These are phyloP conservation scores for Lydus trimaculatus DNA, from an alignment of 2,888 invertebrate species.

Conservation along the genomic window DNA sequence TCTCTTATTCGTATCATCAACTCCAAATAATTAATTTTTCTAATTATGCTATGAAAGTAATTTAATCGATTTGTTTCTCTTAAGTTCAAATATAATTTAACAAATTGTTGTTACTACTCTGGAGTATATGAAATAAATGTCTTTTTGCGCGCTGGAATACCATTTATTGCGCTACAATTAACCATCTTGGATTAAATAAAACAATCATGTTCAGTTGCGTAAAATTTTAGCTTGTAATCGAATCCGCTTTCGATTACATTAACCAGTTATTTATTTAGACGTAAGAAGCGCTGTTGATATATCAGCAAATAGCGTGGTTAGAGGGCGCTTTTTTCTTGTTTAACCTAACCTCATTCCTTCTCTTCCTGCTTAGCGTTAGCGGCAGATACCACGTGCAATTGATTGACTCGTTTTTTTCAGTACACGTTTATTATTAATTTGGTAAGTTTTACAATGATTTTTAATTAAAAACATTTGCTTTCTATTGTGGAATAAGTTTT, in stretches of 20 bases:
- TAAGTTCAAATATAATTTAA: too few species aligned
- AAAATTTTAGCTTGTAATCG: background rate
- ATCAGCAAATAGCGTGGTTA: background rate
- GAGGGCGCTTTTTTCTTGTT: slow-evolving; percentile 3
- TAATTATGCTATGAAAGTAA: too few species aligned
- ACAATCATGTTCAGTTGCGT: background rate
- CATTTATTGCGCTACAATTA: background rate
- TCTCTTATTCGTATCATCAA: background rate
- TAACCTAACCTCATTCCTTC: background rate
- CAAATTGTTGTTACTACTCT: too few species aligned
- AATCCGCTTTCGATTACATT: background rate
- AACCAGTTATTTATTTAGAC: background rate
- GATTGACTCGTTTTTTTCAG: background rate
- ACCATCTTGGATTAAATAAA: background rate
- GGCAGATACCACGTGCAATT: background rate
- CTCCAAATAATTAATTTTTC: background rate
- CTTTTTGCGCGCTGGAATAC: background rate
- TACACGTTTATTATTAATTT: background rate
- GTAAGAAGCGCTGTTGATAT: background rate
- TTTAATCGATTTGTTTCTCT: too few species aligned
- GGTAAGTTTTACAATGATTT: background rate
- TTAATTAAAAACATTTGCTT: background rate
- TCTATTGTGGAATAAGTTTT: background rate
- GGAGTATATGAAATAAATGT: background rate
- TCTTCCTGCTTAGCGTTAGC: background rate